Evolutionary conservation across 2,888 invertebrate genomes (phyloP).

Genomic region (Perithous albicinctus): DNA sequence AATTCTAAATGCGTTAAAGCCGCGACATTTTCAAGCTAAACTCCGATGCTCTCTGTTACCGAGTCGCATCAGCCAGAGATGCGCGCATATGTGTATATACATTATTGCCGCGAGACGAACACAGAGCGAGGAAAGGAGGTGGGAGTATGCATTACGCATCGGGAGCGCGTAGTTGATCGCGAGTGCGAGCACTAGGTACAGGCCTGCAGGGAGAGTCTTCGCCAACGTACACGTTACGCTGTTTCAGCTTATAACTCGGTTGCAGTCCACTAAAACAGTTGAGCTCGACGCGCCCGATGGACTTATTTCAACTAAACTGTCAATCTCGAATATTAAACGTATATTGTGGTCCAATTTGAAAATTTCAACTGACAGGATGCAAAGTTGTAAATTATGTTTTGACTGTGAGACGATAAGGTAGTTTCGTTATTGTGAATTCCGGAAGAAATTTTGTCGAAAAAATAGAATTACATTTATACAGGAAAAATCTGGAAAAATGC

Average conservation of each 20-base stretch:
- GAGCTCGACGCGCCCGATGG: neutral
- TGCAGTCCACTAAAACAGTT: neutral
- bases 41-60: neutral
- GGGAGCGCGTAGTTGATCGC: neutral
- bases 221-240: neutral
- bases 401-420: too few species aligned
- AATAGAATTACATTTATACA: too few species aligned
- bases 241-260: neutral
- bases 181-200: neutral
- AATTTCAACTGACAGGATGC: too few species aligned
- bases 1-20: conserved; percentile 2
- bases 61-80: neutral
- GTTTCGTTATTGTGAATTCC: too few species aligned
- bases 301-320: neutral
- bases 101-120: neutral
- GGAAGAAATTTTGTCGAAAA: too few species aligned
- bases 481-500: too few species aligned
- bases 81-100: too few species aligned
- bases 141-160: neutral
- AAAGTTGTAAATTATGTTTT: too few species aligned
- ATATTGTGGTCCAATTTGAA: neutral
- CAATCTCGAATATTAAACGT: neutral
- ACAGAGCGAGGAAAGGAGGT: neutral
- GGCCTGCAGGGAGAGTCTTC: too few species aligned
- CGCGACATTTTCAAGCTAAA: neutral